These are phyloP conservation scores for Dryadula phaetusa DNA, from an alignment of 2,888 invertebrate genomes.

Conservation along the genomic window DNA sequence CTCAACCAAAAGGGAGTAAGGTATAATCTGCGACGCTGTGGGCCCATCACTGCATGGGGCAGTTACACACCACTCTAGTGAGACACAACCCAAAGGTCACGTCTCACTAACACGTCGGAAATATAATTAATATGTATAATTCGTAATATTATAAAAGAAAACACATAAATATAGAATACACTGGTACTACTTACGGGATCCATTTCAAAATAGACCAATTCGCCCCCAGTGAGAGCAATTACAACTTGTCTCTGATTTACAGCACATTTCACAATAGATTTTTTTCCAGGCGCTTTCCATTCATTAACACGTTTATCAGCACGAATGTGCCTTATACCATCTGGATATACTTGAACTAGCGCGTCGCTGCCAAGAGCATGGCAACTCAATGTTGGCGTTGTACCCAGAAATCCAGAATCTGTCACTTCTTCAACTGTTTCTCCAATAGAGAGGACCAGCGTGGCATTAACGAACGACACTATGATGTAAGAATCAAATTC, in stretches of 20 bases:
- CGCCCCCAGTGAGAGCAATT: slow-evolving; percentile 98
- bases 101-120: slow-evolving; percentile 68
- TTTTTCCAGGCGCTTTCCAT: slow-evolving; percentile 99
- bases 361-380: slow-evolving; percentile 99
- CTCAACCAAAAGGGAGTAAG: slow-evolving; percentile 82
- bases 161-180: neutral
- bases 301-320: slow-evolving; percentile 99
- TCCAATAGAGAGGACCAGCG: slow-evolving; percentile 98
- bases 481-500: slow-evolving; percentile 99
- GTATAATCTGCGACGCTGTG: slow-evolving; percentile 87
- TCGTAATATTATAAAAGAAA: neutral
- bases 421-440: slow-evolving; percentile 99
- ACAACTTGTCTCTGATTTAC: slow-evolving; percentile 99
- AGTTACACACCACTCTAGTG: slow-evolving; percentile 77
- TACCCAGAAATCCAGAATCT: slow-evolving; percentile 99
- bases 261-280: slow-evolving; percentile 98
- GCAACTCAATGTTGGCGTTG: slow-evolving; percentile 99
- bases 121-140: neutral
- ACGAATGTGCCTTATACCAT: slow-evolving; percentile 98
- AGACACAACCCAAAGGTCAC: slow-evolving; percentile 61
- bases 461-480: slow-evolving; percentile 99
- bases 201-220: slow-evolving; percentile 99
- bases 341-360: slow-evolving; percentile 99
- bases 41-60: slow-evolving; percentile 80
- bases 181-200: slow-evolving; percentile 91